Evolutionary conservation across 64 coral and sea anemone genomes (phyloP).

Genomic region (Pachyseris speciosa): DNA sequence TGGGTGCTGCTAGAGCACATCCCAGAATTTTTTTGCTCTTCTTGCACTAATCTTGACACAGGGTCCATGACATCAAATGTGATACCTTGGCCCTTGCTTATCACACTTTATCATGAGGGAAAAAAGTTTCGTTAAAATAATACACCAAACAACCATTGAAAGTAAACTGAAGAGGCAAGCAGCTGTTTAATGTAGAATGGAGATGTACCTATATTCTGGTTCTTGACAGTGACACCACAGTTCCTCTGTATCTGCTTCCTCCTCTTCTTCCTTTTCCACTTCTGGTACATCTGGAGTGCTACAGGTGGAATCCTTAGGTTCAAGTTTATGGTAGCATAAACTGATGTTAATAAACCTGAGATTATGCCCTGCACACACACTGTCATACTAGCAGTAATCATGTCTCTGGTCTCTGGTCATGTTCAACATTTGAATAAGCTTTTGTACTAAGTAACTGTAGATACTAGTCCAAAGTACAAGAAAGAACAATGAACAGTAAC

Average conservation of each 20-base stretch:
- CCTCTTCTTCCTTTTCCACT: background rate
- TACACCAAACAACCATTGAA: slow-evolving; percentile 2
- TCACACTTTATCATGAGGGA: slow-evolving; percentile 29
- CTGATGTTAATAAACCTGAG: too few species aligned
- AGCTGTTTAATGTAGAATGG: background rate
- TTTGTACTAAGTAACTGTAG: too few species aligned
- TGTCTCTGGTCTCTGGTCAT: too few species aligned
- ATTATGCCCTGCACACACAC: too few species aligned
- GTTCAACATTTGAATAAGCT: too few species aligned
- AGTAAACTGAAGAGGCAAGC: background rate
- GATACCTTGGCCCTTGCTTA: background rate
- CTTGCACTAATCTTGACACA: slow-evolving; percentile 12
- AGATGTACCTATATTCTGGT: slow-evolving; percentile 37
- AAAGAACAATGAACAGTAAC: too few species aligned
- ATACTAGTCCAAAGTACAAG: too few species aligned
- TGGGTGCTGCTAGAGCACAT: too few species aligned
- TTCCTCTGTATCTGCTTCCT: background rate
- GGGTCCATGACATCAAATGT: slow-evolving; percentile 22
- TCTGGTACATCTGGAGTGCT: background rate
- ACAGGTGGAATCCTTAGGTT: background rate
- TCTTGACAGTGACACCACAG: slow-evolving; percentile 37
- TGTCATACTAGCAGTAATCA: too few species aligned
- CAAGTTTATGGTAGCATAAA: too few species aligned
- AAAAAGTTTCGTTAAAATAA: background rate
- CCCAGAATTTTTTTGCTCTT: slow-evolving; percentile 6